Conservation (phyloP, 2,797 vertebrate species). For the Gallinago nigripennis region DNA sequence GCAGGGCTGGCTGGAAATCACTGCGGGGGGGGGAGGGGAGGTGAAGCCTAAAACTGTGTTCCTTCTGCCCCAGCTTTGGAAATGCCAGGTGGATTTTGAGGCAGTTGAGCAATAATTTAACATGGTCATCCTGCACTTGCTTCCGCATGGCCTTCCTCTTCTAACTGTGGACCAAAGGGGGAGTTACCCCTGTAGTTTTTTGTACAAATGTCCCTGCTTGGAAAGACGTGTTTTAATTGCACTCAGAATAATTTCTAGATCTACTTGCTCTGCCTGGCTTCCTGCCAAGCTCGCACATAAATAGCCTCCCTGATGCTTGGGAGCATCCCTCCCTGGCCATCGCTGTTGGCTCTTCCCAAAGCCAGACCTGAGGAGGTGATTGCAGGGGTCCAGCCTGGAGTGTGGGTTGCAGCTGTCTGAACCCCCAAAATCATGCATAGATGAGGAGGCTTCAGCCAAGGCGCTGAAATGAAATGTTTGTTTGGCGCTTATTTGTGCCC, state of each 20-base stretch:
- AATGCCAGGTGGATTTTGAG: background rate
- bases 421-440: background rate
- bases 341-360: background rate
- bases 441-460: background rate
- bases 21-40: no score
- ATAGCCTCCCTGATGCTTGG: background rate
- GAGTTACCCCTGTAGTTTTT: background rate
- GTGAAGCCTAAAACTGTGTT: background rate
- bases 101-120: background rate
- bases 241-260: constrained; percentile 14
- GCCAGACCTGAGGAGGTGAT: background rate
- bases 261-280: background rate
- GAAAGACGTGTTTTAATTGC: background rate
- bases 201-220: background rate
- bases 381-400: accelerated
- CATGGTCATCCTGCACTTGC: accelerated
- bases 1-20: background rate
- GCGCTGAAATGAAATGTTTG: background rate
- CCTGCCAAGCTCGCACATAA: background rate
- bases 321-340: background rate
- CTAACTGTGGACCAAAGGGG: background rate
- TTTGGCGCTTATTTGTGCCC: background rate
- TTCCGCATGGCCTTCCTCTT: background rate
- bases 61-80: background rate
- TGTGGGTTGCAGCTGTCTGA: background rate